Percentiles rank a stretch among this genome's conserved stretches.
Evolutionary conservation across 2,113 vertebrate genomes (phyloP).

Genomic region (Porphyrio hochstetteri): DNA sequence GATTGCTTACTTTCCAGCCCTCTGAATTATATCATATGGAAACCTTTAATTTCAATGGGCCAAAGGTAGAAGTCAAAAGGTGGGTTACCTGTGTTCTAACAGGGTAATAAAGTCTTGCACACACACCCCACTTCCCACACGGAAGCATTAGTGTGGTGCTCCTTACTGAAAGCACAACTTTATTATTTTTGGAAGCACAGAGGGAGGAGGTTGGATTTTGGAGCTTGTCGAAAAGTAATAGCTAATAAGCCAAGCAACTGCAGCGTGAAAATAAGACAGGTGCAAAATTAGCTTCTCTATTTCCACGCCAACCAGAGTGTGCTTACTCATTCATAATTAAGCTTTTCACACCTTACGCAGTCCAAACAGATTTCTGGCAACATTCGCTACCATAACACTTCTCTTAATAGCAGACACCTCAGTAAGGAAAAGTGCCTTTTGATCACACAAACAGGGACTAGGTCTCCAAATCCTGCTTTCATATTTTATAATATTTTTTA

Average conservation of each 20-base stretch:
- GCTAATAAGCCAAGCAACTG: slow-evolving; percentile 38
- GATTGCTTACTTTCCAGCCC: neutral
- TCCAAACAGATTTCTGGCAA: neutral
- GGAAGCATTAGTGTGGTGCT: neutral
- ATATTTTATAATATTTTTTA: neutral
- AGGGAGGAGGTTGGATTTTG: neutral
- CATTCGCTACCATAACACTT: neutral
- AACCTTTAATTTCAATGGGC: neutral
- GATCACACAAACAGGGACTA: neutral
- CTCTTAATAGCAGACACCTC: neutral
- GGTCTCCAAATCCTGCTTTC: neutral
- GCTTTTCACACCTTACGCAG: slow-evolving; percentile 12
- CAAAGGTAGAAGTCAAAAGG: neutral
- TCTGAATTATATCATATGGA: neutral
- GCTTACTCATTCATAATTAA: slow-evolving; percentile 43
- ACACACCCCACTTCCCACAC: rapidly evolving
- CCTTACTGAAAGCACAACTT: neutral
- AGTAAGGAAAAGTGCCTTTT: neutral
- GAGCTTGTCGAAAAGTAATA: neutral
- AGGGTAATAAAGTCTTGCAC: neutral
- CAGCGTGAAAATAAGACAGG: slow-evolving; percentile 31
- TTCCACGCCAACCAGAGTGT: neutral
- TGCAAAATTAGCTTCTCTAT: slow-evolving; percentile 41
- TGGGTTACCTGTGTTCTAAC: neutral
- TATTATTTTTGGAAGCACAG: neutral